Evolutionary conservation across 92 coral and sea anemone species (phyloP).

Genomic region (Anthopleura xanthogrammica): DNA sequence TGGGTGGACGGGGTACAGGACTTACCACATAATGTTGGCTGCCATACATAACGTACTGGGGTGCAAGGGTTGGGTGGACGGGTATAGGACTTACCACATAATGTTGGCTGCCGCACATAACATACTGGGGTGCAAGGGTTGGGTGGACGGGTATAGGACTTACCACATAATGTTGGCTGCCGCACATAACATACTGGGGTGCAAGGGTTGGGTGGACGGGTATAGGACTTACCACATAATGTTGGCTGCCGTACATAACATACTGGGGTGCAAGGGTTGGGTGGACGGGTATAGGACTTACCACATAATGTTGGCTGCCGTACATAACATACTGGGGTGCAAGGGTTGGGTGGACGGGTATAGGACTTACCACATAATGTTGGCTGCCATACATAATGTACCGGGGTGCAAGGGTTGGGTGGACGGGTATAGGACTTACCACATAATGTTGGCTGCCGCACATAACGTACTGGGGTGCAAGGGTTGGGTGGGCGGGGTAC

Average conservation of each 20-base stretch:
- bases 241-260: constrained; percentile 85
- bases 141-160: no score
- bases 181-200: constrained; percentile 94
- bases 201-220: constrained; percentile 47
- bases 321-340: constrained; percentile 46
- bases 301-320: constrained; percentile 65
- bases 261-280: neutral
- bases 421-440: no score
- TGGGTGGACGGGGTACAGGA: no score
- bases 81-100: neutral
- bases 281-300: no score
- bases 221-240: neutral
- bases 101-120: constrained; percentile 93
- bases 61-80: neutral
- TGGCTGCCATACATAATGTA: constrained; percentile 96
- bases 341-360: neutral
- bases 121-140: constrained; percentile 88
- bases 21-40: constrained; percentile 52
- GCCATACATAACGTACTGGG: constrained; percentile 63
- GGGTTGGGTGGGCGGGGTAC: neutral
- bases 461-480: constrained; percentile 29
- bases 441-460: constrained; percentile 77
- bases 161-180: constrained; percentile 62
- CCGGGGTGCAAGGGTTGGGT: constrained; percentile 75
- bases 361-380: constrained; percentile 13